Conservation (phyloP, 2,888 invertebrate species). For the Cyclophora punctaria region DNA sequence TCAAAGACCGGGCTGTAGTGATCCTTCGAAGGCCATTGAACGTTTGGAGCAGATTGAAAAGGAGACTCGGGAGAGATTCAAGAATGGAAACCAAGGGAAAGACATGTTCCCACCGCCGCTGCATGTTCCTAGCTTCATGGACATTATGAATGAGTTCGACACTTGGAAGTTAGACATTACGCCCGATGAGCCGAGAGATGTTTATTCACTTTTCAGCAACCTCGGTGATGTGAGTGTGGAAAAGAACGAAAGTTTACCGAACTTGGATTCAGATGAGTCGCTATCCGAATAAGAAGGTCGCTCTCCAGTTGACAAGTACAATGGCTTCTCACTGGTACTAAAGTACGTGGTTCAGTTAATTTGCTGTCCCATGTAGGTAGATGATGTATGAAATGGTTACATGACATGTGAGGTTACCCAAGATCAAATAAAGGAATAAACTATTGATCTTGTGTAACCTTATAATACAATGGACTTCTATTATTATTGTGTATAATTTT, state of each 20-base stretch:
- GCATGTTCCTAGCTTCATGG: conserved; percentile 12
- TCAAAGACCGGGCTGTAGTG: conserved; percentile 36
- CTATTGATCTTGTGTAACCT: too few relatives aligned
- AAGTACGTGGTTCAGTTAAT: too few relatives aligned
- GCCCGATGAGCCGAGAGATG: conserved; percentile 12
- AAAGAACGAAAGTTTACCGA: conserved; percentile 5
- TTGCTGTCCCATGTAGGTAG: too few relatives aligned
- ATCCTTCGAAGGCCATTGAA: conserved; percentile 51
- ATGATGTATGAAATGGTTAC: too few relatives aligned
- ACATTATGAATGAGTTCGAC: conserved; percentile 30
- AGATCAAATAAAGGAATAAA: too few relatives aligned
- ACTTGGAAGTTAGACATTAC: conserved; percentile 24
- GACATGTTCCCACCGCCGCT: conserved; percentile 7
- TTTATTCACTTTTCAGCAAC: conserved; percentile 17
- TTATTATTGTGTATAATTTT: too few relatives aligned
- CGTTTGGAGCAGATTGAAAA: conserved; percentile 59
- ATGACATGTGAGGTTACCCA: too few relatives aligned
- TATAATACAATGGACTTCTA: too few relatives aligned
- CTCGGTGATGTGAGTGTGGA: conserved; percentile 7
- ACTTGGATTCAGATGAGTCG: conserved; percentile 16
- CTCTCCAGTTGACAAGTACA: conserved; percentile 11
- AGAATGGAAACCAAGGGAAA: conserved; percentile 20
- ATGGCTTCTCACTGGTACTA: background rate
- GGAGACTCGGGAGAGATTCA: conserved; percentile 51
- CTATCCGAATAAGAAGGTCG: conserved; percentile 19